A percentile compares a stretch with the other conserved stretches of the same genome.
Evolutionary conservation across 2,113 vertebrate genomes (phyloP).

Genomic region (Emydura subglobosa): DNA sequence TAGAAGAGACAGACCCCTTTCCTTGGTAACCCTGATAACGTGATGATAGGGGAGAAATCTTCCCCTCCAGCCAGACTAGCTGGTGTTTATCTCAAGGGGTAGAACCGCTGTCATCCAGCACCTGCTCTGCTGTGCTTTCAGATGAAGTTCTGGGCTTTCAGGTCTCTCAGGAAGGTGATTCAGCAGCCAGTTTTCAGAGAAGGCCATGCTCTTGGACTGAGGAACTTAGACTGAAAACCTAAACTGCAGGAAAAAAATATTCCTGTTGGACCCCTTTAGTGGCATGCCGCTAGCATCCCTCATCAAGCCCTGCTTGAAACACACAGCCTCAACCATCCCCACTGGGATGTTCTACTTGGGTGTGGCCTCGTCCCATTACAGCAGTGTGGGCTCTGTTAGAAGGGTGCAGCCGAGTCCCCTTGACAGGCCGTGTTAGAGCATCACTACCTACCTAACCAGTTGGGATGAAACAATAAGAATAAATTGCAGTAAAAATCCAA

Average conservation of each 20-base stretch:
- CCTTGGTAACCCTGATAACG: too few species aligned
- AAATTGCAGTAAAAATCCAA: background rate
- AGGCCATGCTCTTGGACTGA: background rate
- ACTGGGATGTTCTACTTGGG: too few species aligned
- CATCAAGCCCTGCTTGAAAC: background rate
- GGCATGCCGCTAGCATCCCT: background rate
- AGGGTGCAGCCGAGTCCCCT: background rate
- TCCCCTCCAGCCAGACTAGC: background rate
- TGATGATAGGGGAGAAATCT: too few species aligned
- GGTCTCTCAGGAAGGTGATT: background rate
- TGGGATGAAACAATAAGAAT: background rate
- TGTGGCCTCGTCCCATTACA: background rate
- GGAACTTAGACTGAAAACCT: background rate
- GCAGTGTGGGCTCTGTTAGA: background rate
- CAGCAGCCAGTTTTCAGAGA: background rate
- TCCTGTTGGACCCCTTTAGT: background rate
- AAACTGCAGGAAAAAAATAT: too few species aligned
- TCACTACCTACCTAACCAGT: background rate
- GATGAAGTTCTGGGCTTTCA: background rate
- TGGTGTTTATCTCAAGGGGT: background rate
- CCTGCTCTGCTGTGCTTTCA: background rate
- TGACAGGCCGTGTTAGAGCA: background rate
- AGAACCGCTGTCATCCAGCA: background rate
- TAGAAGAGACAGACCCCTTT: too few species aligned
- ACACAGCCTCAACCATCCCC: background rate